These are phyloP conservation scores for Cathartes aura DNA, from an alignment of 2,113 vertebrate species.

Conservation along the genomic window DNA sequence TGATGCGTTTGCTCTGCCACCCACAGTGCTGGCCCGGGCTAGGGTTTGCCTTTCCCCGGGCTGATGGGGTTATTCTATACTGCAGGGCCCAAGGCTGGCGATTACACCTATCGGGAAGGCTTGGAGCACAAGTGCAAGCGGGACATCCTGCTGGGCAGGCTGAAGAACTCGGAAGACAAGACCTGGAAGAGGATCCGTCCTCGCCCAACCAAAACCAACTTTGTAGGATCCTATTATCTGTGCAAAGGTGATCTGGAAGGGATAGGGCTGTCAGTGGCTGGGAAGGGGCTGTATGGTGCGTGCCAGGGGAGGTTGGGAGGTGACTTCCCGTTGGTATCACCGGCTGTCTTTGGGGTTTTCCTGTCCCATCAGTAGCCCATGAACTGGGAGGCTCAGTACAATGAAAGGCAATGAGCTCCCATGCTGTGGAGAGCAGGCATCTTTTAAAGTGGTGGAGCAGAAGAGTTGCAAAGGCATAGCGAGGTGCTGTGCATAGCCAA, in stretches of 20 bases:
- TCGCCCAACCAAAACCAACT: conserved; percentile 84
- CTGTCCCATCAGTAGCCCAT: background rate
- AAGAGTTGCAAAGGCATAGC: background rate
- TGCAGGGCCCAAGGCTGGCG: conserved; percentile 83
- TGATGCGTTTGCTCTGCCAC: conserved; percentile 39
- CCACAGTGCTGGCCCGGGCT: background rate
- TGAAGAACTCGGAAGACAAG: conserved; percentile 80
- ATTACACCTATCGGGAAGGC: conserved; percentile 86
- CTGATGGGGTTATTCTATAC: background rate
- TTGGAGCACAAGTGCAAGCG: conserved; percentile 87
- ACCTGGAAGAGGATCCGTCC: conserved; percentile 91
- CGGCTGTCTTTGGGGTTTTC: background rate
- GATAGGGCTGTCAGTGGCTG: background rate
- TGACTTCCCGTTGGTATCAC: background rate
- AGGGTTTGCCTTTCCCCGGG: background rate
- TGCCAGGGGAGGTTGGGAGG: background rate
- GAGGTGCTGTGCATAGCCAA: background rate
- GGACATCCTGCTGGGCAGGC: conserved; percentile 86
- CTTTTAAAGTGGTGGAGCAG: background rate
- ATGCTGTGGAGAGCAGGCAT: background rate
- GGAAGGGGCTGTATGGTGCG: background rate
- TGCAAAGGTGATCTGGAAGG: conserved; percentile 86
- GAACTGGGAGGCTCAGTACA: background rate
- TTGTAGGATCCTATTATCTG: conserved; percentile 87
- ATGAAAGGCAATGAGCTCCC: background rate